Conservation (phyloP, 2,888 invertebrate species). For the Cephus sareptanus region DNA sequence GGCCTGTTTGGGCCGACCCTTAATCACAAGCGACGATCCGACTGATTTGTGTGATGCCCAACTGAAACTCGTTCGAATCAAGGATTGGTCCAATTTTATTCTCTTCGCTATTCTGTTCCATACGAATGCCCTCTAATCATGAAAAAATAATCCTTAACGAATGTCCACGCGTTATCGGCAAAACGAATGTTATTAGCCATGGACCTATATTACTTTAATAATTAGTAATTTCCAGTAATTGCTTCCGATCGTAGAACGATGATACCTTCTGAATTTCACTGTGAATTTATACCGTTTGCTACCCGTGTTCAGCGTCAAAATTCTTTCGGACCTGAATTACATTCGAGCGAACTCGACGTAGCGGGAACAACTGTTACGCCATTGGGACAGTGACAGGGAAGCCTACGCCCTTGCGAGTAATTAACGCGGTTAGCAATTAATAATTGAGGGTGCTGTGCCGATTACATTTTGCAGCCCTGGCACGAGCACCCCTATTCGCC, state of each 20-base stretch:
- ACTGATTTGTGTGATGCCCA: neutral
- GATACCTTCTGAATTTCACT: neutral
- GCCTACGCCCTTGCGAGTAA: constrained; percentile 57
- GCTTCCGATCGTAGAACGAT: neutral
- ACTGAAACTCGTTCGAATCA: neutral
- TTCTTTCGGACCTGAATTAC: neutral
- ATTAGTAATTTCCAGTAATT: neutral
- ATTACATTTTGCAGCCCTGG: constrained; percentile 59
- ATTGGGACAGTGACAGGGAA: constrained; percentile 55
- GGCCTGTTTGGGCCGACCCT: neutral
- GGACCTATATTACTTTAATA: neutral
- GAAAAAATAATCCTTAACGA: neutral
- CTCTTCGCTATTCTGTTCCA: neutral
- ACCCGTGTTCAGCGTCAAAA: neutral
- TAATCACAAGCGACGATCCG: neutral
- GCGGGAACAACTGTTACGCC: constrained; percentile 36
- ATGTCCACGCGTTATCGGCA: neutral
- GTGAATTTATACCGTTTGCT: neutral
- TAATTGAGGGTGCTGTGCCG: constrained; percentile 62
- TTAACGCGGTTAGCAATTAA: constrained; percentile 64
- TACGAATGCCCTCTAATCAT: neutral
- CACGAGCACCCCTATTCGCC: constrained; percentile 25
- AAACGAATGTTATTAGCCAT: neutral
- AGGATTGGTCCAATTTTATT: neutral
- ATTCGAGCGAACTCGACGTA: neutral